Percentiles rank a stretch among this genome's conserved stretches.
Conservation (phyloP, 2,888 invertebrate genomes). For the Pammene fasciana region DNA sequence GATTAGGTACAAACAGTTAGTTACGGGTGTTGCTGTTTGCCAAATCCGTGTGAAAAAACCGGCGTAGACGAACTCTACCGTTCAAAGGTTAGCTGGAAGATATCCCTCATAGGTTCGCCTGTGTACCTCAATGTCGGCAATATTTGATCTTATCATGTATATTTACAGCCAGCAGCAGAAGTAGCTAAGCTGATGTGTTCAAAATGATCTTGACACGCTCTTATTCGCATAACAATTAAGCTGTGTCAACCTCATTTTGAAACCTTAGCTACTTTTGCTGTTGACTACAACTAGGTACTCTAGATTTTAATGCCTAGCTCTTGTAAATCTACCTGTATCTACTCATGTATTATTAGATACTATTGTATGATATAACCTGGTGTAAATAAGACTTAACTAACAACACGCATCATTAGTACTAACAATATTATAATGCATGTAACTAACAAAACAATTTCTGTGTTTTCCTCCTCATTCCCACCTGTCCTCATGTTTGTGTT, state of each 20-base stretch:
- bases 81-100: too few species aligned
- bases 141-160: too few species aligned
- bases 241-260: too few species aligned
- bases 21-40: too few species aligned
- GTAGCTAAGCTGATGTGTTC: background rate
- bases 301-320: too few species aligned
- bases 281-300: too few species aligned
- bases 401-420: conserved; percentile 18
- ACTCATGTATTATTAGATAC: background rate
- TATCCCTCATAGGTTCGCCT: too few species aligned
- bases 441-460: conserved; percentile 20
- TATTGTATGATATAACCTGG: background rate
- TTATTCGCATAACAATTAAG: background rate
- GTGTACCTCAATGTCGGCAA: too few species aligned
- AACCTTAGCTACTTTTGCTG: background rate
- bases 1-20: too few species aligned
- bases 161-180: background rate
- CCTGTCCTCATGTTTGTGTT: conserved; percentile 9
- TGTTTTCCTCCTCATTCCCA: conserved; percentile 22
- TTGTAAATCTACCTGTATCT: too few species aligned
- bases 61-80: too few species aligned
- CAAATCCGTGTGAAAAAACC: too few species aligned
- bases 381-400: conserved; percentile 24
- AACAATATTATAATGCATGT: conserved; percentile 36
- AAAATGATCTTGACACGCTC: background rate